These are phyloP conservation scores for Leptatherina wallacei DNA, from an alignment of 2,797 vertebrate species.

Conservation along the genomic window DNA sequence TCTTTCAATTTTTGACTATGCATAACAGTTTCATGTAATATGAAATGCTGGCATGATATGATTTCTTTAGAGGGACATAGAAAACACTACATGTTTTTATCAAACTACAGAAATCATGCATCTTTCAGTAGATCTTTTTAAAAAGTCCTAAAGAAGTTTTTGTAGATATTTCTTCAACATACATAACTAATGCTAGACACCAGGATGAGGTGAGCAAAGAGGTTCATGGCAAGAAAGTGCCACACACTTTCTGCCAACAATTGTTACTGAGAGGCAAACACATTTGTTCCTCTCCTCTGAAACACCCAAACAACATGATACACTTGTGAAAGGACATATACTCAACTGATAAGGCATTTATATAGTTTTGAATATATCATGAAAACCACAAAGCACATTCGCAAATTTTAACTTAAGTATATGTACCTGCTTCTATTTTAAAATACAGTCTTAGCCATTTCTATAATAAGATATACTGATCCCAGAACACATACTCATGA, in stretches of 20 bases:
- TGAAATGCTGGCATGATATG: too few species aligned
- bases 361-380: background rate
- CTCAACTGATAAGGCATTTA: background rate
- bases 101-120: background rate
- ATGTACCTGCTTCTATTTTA: background rate
- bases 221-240: slow-evolving; percentile 57
- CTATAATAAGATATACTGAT: background rate
- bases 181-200: slow-evolving; percentile 19
- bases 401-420: background rate
- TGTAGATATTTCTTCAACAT: slow-evolving; percentile 10
- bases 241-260: slow-evolving; percentile 27
- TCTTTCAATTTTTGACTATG: too few species aligned
- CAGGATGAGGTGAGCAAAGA: background rate
- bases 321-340: slow-evolving; percentile 1
- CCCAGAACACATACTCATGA: background rate
- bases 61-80: too few species aligned
- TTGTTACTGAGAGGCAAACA: slow-evolving; percentile 49
- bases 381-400: background rate
- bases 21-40: too few species aligned
- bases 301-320: slow-evolving; percentile 13
- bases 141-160: background rate
- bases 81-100: background rate
- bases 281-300: slow-evolving; percentile 26
- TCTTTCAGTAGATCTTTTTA: background rate
- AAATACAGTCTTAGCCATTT: background rate